phyloP scores from a whole-genome alignment of 2,888 invertebrate species.

The Drosophila glabriapex region DNA sequence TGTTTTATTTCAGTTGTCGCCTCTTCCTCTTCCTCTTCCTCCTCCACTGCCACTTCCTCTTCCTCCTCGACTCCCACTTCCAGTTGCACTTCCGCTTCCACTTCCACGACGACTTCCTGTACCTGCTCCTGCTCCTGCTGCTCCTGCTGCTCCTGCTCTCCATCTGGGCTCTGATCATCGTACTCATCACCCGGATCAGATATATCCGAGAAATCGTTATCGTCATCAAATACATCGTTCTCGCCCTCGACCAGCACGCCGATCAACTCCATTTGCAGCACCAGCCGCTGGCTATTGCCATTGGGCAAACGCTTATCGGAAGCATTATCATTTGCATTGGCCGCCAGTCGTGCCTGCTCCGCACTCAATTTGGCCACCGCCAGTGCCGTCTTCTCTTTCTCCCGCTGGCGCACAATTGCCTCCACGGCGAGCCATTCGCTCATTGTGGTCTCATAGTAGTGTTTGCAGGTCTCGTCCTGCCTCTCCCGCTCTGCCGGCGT shows the following conservation, averaged over 20 bases:
- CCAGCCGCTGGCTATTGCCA: slow-evolving; percentile 9
- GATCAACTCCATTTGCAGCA: background rate
- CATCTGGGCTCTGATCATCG: slow-evolving; percentile 49
- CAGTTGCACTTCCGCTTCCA: background rate
- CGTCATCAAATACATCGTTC: slow-evolving; percentile 86
- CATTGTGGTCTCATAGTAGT: slow-evolving; percentile 95
- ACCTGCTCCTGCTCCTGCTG: slow-evolving; percentile 19
- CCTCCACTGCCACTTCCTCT: background rate
- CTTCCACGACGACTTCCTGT: background rate
- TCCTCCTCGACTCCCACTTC: background rate
- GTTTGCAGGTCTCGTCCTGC: slow-evolving; percentile 89
- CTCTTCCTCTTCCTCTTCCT: slow-evolving; percentile 56
- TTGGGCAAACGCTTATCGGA: slow-evolving; percentile 33
- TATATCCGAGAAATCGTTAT: slow-evolving; percentile 87
- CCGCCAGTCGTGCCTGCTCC: slow-evolving; percentile 85
- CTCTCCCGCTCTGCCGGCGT: slow-evolving; percentile 88
- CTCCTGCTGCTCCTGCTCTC: slow-evolving; percentile 25
- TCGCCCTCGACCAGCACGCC: slow-evolving; percentile 86
- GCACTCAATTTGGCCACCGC: slow-evolving; percentile 90
- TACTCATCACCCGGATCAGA: slow-evolving; percentile 85
- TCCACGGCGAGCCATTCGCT: slow-evolving; percentile 98
- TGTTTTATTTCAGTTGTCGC: slow-evolving; percentile 51
- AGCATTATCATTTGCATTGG: slow-evolving; percentile 82
- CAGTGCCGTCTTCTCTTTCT: slow-evolving; percentile 93
- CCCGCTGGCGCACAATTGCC: slow-evolving; percentile 93